These are phyloP conservation scores for Danaus melanippus DNA, from an alignment of 1,140 invertebrate genomes.

Conservation along the genomic window DNA sequence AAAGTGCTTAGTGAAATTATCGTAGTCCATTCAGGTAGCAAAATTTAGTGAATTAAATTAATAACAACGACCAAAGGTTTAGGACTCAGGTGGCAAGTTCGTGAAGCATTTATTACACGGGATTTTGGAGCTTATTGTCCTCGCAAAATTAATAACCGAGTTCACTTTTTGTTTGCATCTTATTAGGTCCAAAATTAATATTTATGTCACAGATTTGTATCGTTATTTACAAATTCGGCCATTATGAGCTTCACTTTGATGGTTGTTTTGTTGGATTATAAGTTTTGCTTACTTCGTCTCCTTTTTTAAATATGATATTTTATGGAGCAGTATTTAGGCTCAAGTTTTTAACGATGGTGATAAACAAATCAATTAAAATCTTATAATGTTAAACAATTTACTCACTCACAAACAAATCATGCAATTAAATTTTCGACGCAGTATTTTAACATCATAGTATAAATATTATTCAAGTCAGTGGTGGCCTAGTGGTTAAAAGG, in stretches of 20 bases:
- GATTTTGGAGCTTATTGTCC: slow-evolving; percentile 17
- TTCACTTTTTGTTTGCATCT: slow-evolving; percentile 19
- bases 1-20: slow-evolving; percentile 13
- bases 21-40: slow-evolving; percentile 4
- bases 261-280: not conserved
- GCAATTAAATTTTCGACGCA: no score
- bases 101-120: slow-evolving; percentile 16
- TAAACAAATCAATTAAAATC: no score
- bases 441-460: no score
- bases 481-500: no score
- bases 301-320: no score
- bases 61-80: slow-evolving; percentile 3
- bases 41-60: slow-evolving; percentile 15
- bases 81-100: slow-evolving; percentile 14
- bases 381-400: no score
- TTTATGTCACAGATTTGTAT: slow-evolving; percentile 12
- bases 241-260: slow-evolving; percentile 10
- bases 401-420: no score
- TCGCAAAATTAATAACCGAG: slow-evolving; percentile 16
- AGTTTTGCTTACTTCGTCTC: no score
- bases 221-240: slow-evolving; percentile 7
- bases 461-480: no score
- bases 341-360: no score
- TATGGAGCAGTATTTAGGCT: no score
- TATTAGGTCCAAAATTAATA: slow-evolving; percentile 16